Conservation (phyloP, 2,113 vertebrate species). For the Oxyura jamaicensis region DNA sequence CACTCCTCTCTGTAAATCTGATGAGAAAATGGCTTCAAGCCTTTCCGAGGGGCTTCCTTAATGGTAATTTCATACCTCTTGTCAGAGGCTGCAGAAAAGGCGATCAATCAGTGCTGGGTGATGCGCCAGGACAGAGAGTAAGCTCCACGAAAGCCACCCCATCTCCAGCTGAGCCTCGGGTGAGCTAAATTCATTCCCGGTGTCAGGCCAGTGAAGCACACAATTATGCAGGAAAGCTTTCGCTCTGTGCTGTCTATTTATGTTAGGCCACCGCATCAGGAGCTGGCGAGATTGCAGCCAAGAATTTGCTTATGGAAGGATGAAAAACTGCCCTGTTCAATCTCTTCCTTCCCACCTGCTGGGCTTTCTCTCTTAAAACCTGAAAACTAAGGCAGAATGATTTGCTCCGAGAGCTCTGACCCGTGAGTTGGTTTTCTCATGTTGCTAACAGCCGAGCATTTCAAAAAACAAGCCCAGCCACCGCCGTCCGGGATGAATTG, state of each 20-base stretch:
- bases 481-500: not conserved
- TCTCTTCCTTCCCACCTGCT: constrained; percentile 29
- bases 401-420: not conserved
- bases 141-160: not conserved
- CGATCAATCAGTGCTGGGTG: not conserved
- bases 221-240: not conserved
- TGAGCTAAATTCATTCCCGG: not conserved
- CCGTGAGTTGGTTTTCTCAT: not conserved
- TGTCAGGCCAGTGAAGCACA: not conserved
- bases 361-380: not conserved
- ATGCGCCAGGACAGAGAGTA: not conserved
- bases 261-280: not conserved
- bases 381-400: not conserved
- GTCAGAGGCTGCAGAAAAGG: not conserved
- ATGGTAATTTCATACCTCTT: not conserved
- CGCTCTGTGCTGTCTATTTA: not conserved
- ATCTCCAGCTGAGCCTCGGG: not conserved
- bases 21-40: not conserved
- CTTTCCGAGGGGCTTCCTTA: not conserved
- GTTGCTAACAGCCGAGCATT: not conserved
- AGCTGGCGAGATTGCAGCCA: not conserved
- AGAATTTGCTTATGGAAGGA: constrained; percentile 32
- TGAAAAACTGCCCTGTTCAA: not conserved
- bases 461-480: not conserved
- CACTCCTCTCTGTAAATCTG: not conserved